These are phyloP conservation scores for Mus caroli DNA, from an alignment of 2,797 vertebrate genomes.

Conservation along the genomic window DNA sequence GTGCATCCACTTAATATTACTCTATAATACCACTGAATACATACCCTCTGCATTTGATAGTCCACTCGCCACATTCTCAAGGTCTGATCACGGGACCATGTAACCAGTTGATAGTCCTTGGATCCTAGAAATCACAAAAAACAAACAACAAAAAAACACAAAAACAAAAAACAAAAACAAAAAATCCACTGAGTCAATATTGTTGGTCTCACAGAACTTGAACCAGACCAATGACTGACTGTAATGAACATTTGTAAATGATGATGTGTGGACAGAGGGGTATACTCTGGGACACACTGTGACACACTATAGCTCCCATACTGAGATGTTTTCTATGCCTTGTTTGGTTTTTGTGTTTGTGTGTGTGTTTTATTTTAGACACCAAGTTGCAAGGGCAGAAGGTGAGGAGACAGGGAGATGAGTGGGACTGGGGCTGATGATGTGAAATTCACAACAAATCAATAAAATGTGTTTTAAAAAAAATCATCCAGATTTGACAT, in stretches of 20 bases:
- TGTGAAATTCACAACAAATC: not conserved
- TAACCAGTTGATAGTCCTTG: conserved; percentile 97
- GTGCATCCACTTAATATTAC: accelerated
- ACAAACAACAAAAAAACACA: not conserved
- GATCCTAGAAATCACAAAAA: conserved; percentile 89
- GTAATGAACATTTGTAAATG: not conserved
- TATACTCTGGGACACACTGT: not conserved
- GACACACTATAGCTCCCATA: not conserved
- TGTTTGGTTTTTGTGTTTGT: not conserved
- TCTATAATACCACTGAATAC: conserved; percentile 59
- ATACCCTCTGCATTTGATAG: conserved; percentile 96
- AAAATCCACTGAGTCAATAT: not conserved
- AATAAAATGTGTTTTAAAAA: not conserved
- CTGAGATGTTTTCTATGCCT: not conserved
- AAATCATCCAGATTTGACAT: conserved; percentile 1
- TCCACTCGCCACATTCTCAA: conserved; percentile 99
- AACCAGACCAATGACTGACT: not conserved
- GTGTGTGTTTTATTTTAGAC: not conserved
- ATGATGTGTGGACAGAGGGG: not conserved
- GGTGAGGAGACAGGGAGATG: not conserved
- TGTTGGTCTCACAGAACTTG: not conserved
- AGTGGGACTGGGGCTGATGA: not conserved
- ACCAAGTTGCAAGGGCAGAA: not conserved
- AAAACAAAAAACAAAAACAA: no score
- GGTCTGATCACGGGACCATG: conserved; percentile 98